phyloP scores from a whole-genome alignment of 1,140 invertebrate species.

The Orius laevigatus region DNA sequence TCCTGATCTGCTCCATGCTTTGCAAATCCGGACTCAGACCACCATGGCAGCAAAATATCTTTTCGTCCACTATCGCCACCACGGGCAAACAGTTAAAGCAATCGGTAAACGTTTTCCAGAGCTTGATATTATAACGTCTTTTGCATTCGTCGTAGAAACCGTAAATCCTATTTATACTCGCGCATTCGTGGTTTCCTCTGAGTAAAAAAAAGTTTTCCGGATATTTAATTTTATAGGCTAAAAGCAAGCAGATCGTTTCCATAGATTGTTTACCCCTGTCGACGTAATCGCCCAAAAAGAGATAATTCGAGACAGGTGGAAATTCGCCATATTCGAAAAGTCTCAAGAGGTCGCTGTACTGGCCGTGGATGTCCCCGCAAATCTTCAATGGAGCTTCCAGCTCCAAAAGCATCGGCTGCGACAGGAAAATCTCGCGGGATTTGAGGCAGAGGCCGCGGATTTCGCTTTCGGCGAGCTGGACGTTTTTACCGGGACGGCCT shows the following conservation, averaged over 20 bases:
- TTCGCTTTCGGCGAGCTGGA: constrained; percentile 50
- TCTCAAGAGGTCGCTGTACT: no score
- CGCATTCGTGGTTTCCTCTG: no score
- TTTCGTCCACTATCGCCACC: constrained; percentile 32
- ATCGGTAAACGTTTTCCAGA: no score
- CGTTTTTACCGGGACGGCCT: constrained; percentile 49
- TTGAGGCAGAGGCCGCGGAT: constrained; percentile 29
- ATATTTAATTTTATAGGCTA: constrained; percentile 40
- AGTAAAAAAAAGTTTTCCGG: constrained; percentile 26
- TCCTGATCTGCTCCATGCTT: constrained; percentile 43
- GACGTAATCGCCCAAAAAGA: no score
- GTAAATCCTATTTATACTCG: no score
- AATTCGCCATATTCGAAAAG: no score
- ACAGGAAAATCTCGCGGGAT: no score
- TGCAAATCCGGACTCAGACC: constrained; percentile 41
- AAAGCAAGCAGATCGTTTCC: constrained; percentile 69
- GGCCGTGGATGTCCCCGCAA: constrained; percentile 39
- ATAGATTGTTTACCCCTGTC: constrained; percentile 76
- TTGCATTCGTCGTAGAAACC: no score
- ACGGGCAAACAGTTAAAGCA: constrained; percentile 22
- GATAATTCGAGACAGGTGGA: no score
- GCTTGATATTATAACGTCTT: no score
- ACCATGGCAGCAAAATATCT: constrained; percentile 45
- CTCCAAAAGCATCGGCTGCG: constrained; percentile 44
- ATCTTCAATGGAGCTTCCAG: constrained; percentile 36